Evolutionary conservation across 2,113 vertebrate genomes (phyloP).

Genomic region (Festucalex cinctus): DNA sequence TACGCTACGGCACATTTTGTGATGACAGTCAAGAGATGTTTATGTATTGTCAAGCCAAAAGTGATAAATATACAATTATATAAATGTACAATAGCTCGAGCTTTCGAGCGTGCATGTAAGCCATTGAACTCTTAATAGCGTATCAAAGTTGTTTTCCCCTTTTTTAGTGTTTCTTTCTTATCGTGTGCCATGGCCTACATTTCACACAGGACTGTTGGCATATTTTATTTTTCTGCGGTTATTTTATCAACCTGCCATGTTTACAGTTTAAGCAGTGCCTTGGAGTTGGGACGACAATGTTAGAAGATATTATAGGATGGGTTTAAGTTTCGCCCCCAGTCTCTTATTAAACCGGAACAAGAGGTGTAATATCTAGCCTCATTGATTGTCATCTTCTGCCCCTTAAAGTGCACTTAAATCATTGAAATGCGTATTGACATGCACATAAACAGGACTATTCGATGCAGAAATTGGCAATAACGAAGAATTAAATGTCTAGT

Average conservation of each 20-base stretch:
- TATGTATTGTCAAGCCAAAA: background rate
- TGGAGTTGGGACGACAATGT: constrained; percentile 56
- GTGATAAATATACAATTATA: constrained; percentile 32
- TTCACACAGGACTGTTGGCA: constrained; percentile 35
- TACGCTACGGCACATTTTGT: background rate
- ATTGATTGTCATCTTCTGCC: constrained; percentile 49
- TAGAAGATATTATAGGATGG: constrained; percentile 26
- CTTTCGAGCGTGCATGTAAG: constrained; percentile 45
- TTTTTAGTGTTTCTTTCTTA: constrained; percentile 33
- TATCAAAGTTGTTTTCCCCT: constrained; percentile 44
- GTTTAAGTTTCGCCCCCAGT: constrained; percentile 19
- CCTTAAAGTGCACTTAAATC: constrained; percentile 71
- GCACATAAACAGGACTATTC: constrained; percentile 7
- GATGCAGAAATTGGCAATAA: constrained; percentile 46
- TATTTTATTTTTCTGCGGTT: constrained; percentile 35
- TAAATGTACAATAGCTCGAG: constrained; percentile 11
- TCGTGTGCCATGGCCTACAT: constrained; percentile 44
- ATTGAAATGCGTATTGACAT: constrained; percentile 37
- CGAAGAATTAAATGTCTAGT: constrained; percentile 5
- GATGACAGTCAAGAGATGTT: background rate
- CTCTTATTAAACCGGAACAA: constrained; percentile 27
- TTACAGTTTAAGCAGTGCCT: constrained; percentile 78
- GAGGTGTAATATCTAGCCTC: constrained; percentile 29
- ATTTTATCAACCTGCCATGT: constrained; percentile 65
- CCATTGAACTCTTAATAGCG: constrained; percentile 45